Evolutionary conservation across 2,113 vertebrate genomes (phyloP).

Genomic region (Plecotus auritus): DNA sequence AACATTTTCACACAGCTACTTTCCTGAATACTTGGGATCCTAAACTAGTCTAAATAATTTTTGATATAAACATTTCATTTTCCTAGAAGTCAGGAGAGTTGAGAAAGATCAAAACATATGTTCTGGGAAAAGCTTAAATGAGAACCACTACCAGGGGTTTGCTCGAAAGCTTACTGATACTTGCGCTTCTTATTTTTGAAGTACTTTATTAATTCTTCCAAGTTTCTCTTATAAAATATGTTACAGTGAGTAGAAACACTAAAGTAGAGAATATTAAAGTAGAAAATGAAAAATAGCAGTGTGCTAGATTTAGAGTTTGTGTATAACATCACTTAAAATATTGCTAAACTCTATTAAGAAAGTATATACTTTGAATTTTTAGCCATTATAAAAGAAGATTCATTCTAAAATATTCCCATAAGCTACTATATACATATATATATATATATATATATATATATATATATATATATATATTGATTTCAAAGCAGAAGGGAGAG

Average conservation of each 20-base stretch:
- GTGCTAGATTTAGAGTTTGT: neutral
- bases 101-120: conserved; percentile 32
- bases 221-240: neutral
- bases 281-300: neutral
- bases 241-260: neutral
- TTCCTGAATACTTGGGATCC: neutral
- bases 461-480: too few species aligned
- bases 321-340: neutral
- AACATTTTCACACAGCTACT: neutral
- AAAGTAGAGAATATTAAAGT: neutral
- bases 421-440: neutral
- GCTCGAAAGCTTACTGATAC: neutral
- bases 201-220: neutral
- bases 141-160: neutral
- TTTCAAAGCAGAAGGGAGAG: too few species aligned
- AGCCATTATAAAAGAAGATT: conserved; percentile 22
- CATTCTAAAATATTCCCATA: conserved; percentile 14
- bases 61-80: conserved; percentile 8
- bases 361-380: neutral
- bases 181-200: neutral
- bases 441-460: too few species aligned
- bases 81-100: neutral
- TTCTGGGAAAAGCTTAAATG: neutral
- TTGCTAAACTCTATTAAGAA: neutral
- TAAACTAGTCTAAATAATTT: neutral